phyloP scores from a whole-genome alignment of 2,113 vertebrate genomes.

The Alethe diademata region DNA sequence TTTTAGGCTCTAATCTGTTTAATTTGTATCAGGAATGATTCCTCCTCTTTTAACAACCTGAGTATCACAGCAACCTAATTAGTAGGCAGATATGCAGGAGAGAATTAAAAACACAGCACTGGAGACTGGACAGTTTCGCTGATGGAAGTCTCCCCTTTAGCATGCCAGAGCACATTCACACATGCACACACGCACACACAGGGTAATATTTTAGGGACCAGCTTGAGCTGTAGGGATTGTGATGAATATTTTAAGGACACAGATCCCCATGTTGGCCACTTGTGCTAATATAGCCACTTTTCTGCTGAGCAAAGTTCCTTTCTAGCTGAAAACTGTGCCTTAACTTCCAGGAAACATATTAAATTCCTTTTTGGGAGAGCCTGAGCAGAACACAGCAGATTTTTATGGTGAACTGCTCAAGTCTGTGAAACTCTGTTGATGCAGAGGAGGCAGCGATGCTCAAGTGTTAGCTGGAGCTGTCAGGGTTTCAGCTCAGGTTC shows the following conservation, averaged over 20 bases:
- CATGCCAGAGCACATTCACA: background rate
- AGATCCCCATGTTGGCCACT: background rate
- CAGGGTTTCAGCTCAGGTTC: background rate
- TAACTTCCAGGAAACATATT: background rate
- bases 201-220: background rate
- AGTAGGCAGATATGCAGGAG: background rate
- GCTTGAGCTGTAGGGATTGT: background rate
- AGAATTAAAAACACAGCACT: background rate
- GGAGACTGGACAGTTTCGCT: background rate
- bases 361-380: background rate
- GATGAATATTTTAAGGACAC: background rate
- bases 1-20: background rate
- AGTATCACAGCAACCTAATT: constrained; percentile 25
- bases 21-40: background rate
- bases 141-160: background rate
- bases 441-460: background rate
- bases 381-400: background rate
- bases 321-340: background rate
- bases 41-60: background rate
- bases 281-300: background rate
- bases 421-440: background rate
- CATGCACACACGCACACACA: background rate
- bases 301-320: background rate
- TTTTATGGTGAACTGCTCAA: background rate
- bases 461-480: background rate